Conservation (phyloP, 2,113 vertebrate species). For the Donacobius atricapilla region DNA sequence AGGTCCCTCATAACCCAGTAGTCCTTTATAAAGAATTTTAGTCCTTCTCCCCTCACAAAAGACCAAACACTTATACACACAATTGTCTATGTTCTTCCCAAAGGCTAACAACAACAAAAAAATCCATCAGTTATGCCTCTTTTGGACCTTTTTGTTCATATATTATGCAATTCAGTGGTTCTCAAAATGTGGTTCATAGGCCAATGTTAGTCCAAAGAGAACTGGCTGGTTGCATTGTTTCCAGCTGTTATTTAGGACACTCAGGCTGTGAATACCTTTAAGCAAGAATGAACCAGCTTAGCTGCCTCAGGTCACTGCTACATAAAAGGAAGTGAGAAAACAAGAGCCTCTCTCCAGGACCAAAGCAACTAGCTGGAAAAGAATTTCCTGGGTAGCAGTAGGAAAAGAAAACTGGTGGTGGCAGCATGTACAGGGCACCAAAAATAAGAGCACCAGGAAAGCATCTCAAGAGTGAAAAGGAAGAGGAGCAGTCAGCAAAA, state of each 20-base stretch:
- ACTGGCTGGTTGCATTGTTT: slow-evolving; percentile 63
- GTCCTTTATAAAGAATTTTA: background rate
- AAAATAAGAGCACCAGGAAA: slow-evolving; percentile 46
- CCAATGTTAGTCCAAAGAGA: slow-evolving; percentile 50
- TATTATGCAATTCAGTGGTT: slow-evolving; percentile 60
- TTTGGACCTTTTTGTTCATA: slow-evolving; percentile 51
- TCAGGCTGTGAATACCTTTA: slow-evolving; percentile 64
- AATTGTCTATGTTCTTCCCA: slow-evolving; percentile 8
- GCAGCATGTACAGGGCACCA: slow-evolving; percentile 33
- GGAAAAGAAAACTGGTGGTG: slow-evolving; percentile 43
- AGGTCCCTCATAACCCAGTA: background rate
- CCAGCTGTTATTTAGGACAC: slow-evolving; percentile 67
- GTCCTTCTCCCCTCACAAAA: background rate
- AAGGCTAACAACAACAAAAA: background rate
- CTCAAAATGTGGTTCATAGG: slow-evolving; percentile 58
- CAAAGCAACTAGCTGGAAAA: slow-evolving; percentile 56
- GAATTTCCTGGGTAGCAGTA: slow-evolving; percentile 58
- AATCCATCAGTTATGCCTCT: slow-evolving; percentile 49
- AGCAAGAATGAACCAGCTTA: slow-evolving; percentile 58
- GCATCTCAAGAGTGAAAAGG: slow-evolving; percentile 25
- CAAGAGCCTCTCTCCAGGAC: slow-evolving; percentile 63
- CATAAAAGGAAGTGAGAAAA: slow-evolving; percentile 62
- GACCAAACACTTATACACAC: slow-evolving; percentile 20
- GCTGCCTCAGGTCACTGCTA: slow-evolving; percentile 56
- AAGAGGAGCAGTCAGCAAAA: slow-evolving; percentile 8